Conservation (phyloP, 2,113 vertebrate species). For the Camelus bactrianus region DNA sequence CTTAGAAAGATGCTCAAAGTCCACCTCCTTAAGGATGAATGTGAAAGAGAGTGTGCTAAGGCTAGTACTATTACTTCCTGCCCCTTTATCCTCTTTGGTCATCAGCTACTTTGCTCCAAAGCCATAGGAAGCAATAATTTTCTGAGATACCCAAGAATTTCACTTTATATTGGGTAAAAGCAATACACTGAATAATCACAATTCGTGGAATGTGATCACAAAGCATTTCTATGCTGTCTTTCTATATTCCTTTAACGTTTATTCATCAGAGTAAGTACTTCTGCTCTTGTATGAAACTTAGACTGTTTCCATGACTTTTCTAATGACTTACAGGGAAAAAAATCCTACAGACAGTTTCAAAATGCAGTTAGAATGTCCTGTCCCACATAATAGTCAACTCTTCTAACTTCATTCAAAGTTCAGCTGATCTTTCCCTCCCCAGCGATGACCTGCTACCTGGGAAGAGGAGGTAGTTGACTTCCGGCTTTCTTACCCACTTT, state of each 20-base stretch:
- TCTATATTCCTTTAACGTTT: neutral
- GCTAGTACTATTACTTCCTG: neutral
- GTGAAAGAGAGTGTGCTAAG: neutral
- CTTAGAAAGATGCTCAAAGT: neutral
- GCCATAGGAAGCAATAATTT: neutral
- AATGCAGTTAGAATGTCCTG: neutral
- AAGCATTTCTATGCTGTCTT: neutral
- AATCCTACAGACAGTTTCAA: neutral
- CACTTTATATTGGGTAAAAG: conserved; percentile 14
- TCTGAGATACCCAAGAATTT: conserved; percentile 11
- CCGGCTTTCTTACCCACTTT: neutral
- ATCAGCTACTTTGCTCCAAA: neutral
- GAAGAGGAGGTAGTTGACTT: neutral
- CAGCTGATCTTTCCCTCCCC: neutral
- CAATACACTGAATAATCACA: neutral
- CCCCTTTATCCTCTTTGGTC: neutral
- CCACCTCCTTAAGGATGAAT: neutral
- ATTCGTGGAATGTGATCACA: neutral
- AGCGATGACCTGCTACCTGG: neutral
- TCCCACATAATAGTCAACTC: neutral
- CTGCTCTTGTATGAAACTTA: neutral
- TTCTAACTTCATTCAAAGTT: neutral
- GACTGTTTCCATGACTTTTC: neutral
- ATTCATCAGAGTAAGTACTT: neutral
- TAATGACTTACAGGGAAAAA: neutral